Percentiles rank a stretch among this genome's conserved stretches.
These are phyloP conservation scores for Uloborus plumipes DNA, from an alignment of 2,888 invertebrate genomes.

Conservation along the genomic window DNA sequence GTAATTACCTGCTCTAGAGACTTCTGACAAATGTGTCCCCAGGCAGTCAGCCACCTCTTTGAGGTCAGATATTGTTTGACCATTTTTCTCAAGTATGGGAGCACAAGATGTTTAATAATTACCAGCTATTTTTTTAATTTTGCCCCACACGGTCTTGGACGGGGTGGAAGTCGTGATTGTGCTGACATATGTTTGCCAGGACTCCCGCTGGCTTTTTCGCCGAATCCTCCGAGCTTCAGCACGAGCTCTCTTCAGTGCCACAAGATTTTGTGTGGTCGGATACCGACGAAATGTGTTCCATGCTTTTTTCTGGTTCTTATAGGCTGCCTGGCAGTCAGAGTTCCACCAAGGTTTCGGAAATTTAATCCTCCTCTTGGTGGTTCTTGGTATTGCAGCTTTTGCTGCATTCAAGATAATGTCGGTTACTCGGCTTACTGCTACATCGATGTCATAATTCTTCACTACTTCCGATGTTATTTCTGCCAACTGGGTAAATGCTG, in stretches of 20 bases:
- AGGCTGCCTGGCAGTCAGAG: background rate
- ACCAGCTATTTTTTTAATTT: background rate
- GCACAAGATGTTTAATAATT: background rate
- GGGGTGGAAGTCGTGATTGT: too few relatives aligned
- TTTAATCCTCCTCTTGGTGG: background rate
- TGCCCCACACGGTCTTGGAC: too few relatives aligned
- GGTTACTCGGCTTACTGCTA: background rate
- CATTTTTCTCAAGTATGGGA: background rate
- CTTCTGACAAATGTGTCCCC: background rate
- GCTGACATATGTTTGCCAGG: too few relatives aligned
- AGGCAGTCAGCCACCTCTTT: background rate
- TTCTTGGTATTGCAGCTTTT: background rate
- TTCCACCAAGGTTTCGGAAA: slow-evolving; percentile 2
- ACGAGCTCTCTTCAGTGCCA: background rate
- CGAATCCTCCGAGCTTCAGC: background rate
- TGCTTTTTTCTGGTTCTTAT: background rate
- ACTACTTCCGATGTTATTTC: background rate
- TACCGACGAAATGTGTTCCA: slow-evolving; percentile 2
- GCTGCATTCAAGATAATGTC: background rate
- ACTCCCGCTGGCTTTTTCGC: too few relatives aligned
- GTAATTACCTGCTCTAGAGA: background rate
- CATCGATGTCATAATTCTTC: background rate
- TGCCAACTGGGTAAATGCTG: background rate
- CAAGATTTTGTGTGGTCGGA: background rate
- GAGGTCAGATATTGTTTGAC: background rate